phyloP scores from a whole-genome alignment of 1,140 invertebrate genomes.

The Drosophila tropicalis region DNA sequence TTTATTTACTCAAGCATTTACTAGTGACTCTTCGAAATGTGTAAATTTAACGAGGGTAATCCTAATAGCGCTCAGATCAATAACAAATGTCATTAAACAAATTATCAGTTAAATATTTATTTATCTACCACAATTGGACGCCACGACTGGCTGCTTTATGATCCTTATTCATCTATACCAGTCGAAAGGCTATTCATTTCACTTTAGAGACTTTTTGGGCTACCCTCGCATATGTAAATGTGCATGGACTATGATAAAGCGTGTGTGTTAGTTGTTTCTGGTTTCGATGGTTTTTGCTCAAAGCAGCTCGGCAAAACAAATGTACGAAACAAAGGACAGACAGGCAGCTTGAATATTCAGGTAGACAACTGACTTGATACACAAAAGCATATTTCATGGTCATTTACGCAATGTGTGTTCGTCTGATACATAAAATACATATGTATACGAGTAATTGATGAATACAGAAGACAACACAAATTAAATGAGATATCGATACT shows the following conservation, averaged over 20 bases:
- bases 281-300: constrained; percentile 30
- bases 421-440: constrained; percentile 19
- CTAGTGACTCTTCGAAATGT: background rate
- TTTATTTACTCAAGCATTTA: background rate
- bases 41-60: background rate
- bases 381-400: constrained; percentile 69
- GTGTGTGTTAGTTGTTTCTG: constrained; percentile 13
- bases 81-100: background rate
- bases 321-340: constrained; percentile 43
- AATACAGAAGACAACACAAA: background rate
- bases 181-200: too few species aligned
- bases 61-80: background rate
- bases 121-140: too few species aligned
- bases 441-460: constrained; percentile 9
- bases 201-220: background rate
- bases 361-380: constrained; percentile 20
- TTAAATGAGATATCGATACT: background rate
- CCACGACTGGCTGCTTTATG: too few species aligned
- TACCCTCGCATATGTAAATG: background rate
- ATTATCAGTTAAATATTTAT: too few species aligned
- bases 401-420: constrained; percentile 57
- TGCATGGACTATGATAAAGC: constrained; percentile 6
- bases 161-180: too few species aligned
- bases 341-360: constrained; percentile 5
- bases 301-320: constrained; percentile 66